Evolutionary conservation across 2,888 invertebrate species (phyloP), one percentile per base, ranked within the genome.

Genomic region (Pegoplata infirma): DNA sequence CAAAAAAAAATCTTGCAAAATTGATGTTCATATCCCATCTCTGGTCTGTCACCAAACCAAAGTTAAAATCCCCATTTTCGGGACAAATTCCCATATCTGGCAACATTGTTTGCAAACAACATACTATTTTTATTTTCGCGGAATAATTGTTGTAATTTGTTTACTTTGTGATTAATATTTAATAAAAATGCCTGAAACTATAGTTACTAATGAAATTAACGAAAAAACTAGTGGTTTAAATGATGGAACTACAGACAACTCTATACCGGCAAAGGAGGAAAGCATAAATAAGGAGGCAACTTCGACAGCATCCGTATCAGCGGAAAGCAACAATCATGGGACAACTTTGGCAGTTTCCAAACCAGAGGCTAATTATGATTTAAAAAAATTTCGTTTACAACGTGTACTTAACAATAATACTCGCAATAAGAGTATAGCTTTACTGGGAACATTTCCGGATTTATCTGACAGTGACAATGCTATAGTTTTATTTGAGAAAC

Each of bases 401-500:
- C 92, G 92, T 84, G 91, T 96, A 79, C 90, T 96, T 76, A 92
- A 91, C 82, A 94, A 94, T 85, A 95, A 94, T 86, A 93, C 93
- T 0, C 92, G 92, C 72, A 91, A 93, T 44, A 96, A 96, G 91
- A 91, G 91, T 5, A 91, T 95, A 69, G 58, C 75, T 14, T 87
- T 95, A 49, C 91, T 93, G 82, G 96, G 96, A 16, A 91, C 90
- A 80, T 95, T 96, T 83, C 89, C 90, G 10, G 82, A 86, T 59
- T 53, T 87, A 4, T 90, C 90, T 0, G 90, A 92, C 80, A 89
- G 89, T 75, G 91, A 92, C 75, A 90, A 91, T 80, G 96, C 94
- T 16, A 90, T 97, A 80, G 90, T 97, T 71, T 88, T 96, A 81
- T 91, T 97, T 46, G 96, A 97, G 86, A 97, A 97, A 89, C 93